Evolutionary conservation across 2,888 invertebrate species (phyloP), one percentile per base, ranked within the genome.

Genomic region (Thera britannica): DNA sequence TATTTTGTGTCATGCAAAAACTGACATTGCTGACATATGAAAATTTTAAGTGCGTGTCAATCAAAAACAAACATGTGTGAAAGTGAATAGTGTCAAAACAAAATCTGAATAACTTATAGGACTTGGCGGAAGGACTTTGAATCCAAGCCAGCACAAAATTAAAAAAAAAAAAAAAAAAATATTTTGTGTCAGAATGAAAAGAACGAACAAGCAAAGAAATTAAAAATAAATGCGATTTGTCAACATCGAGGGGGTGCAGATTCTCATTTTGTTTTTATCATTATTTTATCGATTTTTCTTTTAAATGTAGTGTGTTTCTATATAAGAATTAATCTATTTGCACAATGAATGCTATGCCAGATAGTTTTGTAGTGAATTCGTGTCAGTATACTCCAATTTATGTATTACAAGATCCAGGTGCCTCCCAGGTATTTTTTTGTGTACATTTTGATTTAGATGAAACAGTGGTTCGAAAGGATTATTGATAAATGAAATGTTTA

Each of bases 341-440:
- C 72, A 69, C 63, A 79, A 89, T 92, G 90, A 88, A 90, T 83
- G 84, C 84, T 72, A 83, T 86, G 75, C 77, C 86, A 75, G 89
- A 89, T 70, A 88, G 83, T 80, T 87, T 90, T 72, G 80, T 90
- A 70, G 83, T 90, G 60, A 89, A 90, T 81, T 89, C 91, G 70
- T 90, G 89, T 87, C 90, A 90, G 82, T 92, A 89, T 81, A 89
- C 92, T 63, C 93, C 93, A 66, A 85, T 93, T 81, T 92, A 91
- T 78, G 80, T 93, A 74, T 88, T 92, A 77, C 90, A 91, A 83
- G 87, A 87, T 82, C 86, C 91, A 78, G 84, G 87, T 83, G 84
- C 88, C 79, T 83, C 84, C 76, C 90, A 91, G 90, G 93, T 92
- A 88, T 75, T 79, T 79, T 23, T 76, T 77, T 77, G 76, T 76